Conservation (phyloP, 2,113 vertebrate genomes). For the Phoxinus phoxinus region DNA sequence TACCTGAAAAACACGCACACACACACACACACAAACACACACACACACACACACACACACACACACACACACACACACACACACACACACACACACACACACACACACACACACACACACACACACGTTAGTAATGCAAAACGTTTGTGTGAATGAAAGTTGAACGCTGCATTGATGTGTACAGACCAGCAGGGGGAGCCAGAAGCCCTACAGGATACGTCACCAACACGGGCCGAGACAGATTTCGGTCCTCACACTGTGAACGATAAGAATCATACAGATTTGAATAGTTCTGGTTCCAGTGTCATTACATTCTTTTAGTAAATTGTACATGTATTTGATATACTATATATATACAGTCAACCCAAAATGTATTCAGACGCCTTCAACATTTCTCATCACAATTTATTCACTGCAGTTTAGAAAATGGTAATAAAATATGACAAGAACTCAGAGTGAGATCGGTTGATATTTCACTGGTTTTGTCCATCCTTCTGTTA, state of each 20-base stretch:
- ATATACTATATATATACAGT: no score
- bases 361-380: no score
- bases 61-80: not conserved
- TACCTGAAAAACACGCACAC: slow-evolving; percentile 45
- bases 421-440: no score
- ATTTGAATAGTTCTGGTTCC: not conserved
- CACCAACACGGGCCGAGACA: slow-evolving; percentile 80
- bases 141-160: not conserved
- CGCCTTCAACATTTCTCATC: no score
- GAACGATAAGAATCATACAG: not conserved
- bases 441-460: no score
- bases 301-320: not conserved
- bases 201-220: slow-evolving; percentile 64
- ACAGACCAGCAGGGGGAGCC: slow-evolving; percentile 60
- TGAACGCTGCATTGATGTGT: not conserved
- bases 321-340: not conserved
- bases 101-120: not conserved
- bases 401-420: no score
- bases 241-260: slow-evolving; percentile 77
- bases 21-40: not conserved
- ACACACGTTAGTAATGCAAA: no score
- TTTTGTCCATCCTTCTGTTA: no score
- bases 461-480: no score
- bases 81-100: not conserved
- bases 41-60: not conserved